Percentiles rank a stretch among this genome's conserved stretches.
Evolutionary conservation across 2,888 invertebrate genomes (phyloP).

Genomic region (Pseudococcus viburni): DNA sequence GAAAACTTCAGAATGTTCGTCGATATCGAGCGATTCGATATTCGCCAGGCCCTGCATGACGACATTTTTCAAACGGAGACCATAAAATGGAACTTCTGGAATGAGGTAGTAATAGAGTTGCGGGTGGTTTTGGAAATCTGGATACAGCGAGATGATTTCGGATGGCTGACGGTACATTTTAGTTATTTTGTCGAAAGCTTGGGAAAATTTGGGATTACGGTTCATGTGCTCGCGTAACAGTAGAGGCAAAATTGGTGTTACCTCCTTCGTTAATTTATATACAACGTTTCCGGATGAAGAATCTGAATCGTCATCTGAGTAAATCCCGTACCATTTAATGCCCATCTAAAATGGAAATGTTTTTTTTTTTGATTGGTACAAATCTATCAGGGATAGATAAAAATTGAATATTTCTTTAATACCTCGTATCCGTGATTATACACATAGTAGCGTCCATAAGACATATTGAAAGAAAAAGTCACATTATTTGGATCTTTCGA

Average conservation of each 20-base stretch:
- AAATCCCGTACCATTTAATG: background rate
- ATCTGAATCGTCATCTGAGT: background rate
- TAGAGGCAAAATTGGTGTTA: background rate
- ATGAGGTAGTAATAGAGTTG: background rate
- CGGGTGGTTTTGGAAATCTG: background rate
- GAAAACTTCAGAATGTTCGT: background rate
- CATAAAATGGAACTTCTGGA: background rate
- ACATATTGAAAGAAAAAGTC: background rate
- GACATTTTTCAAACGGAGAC: background rate
- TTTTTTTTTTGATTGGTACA: background rate
- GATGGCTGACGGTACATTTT: background rate
- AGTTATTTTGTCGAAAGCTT: background rate
- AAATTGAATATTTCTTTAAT: background rate
- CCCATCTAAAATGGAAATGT: background rate
- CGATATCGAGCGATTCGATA: background rate
- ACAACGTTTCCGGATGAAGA: too few species aligned
- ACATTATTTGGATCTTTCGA: background rate
- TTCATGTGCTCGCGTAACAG: background rate
- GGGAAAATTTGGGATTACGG: background rate
- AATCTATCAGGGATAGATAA: background rate
- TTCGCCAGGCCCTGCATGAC: background rate
- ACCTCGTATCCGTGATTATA: background rate
- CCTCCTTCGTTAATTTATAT: background rate
- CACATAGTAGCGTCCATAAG: background rate
- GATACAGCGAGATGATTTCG: background rate